Conservation (phyloP, 2,797 vertebrate species). For the Microtus californicus region DNA sequence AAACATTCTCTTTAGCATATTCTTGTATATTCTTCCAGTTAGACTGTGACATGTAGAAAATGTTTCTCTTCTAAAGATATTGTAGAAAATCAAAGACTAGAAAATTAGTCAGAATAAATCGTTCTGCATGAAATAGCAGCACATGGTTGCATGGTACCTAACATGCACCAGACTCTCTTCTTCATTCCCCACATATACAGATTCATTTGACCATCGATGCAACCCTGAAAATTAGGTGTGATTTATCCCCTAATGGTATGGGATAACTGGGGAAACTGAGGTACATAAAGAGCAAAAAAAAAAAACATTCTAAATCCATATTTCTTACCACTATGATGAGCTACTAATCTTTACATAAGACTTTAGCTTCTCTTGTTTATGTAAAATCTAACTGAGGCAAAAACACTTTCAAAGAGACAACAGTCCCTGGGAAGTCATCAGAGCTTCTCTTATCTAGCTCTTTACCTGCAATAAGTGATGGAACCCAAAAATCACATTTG, state of each 20-base stretch:
- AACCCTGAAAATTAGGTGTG: background rate
- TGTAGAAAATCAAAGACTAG: background rate
- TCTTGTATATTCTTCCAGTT: background rate
- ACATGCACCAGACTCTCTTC: background rate
- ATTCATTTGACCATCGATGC: background rate
- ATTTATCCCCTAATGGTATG: background rate
- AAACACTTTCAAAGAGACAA: background rate
- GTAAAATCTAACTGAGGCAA: background rate
- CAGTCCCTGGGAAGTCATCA: background rate
- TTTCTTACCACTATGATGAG: background rate
- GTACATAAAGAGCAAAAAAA: background rate
- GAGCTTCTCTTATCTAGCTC: background rate
- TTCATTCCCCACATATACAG: background rate
- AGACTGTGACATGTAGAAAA: background rate
- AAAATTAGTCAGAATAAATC: background rate
- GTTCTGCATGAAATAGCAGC: background rate
- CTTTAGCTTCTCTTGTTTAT: background rate
- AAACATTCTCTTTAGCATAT: background rate
- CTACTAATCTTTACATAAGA: background rate
- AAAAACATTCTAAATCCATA: background rate
- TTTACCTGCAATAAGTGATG: background rate
- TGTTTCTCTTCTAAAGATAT: background rate
- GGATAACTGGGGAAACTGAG: background rate
- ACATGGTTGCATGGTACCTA: background rate
- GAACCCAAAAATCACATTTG: background rate